These are phyloP conservation scores for Trimorus sp. DNA, from an alignment of 2,888 invertebrate genomes.

Conservation along the genomic window DNA sequence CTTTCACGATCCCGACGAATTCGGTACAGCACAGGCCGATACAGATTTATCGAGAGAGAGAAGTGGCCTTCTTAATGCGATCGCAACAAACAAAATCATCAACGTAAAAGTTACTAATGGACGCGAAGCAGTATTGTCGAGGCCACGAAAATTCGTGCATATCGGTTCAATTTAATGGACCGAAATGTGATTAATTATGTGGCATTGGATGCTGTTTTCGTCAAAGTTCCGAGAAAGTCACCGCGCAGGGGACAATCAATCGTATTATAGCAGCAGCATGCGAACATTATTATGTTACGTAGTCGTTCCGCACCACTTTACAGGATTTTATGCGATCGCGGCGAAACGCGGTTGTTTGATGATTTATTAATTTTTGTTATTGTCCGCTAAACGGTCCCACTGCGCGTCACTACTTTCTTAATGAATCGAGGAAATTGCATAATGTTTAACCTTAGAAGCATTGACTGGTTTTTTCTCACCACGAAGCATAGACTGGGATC, in stretches of 20 bases:
- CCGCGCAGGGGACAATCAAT: conserved; percentile 23
- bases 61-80: conserved; percentile 24
- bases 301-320: conserved; percentile 1
- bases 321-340: conserved; percentile 7
- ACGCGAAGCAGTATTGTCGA: conserved; percentile 2
- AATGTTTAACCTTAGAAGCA: too few species aligned
- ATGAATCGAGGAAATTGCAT: too few species aligned
- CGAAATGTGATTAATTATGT: conserved; percentile 38
- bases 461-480: too few species aligned
- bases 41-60: conserved; percentile 29
- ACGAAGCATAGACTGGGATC: too few species aligned
- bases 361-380: too few species aligned
- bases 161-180: conserved; percentile 33
- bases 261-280: conserved; percentile 25
- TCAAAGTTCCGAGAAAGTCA: conserved; percentile 36
- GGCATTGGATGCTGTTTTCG: conserved; percentile 25
- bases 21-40: conserved; percentile 22
- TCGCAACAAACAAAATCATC: conserved; percentile 4
- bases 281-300: conserved; percentile 28
- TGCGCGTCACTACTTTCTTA: too few species aligned
- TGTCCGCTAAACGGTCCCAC: too few species aligned
- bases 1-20: conserved; percentile 58
- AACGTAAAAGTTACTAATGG: conserved; percentile 18
- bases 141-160: conserved; percentile 4
- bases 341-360: not conserved